Evolutionary conservation across 2,888 invertebrate genomes (phyloP).

Genomic region (Amphipyra tragopoginis): DNA sequence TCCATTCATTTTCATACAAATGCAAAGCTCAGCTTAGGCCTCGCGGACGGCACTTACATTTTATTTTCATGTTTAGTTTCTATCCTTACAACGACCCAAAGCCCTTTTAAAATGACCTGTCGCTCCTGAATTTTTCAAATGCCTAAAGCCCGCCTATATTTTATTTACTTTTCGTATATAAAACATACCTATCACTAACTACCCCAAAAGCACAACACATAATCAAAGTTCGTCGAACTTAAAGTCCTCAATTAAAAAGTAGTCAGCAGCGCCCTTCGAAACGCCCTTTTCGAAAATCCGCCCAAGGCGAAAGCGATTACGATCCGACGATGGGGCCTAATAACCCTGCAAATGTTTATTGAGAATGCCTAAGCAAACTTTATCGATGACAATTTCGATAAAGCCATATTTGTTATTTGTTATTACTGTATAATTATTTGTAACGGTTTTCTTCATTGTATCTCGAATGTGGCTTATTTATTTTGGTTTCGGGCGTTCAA

Average conservation of each 20-base stretch:
- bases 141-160: too few relatives aligned
- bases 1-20: too few relatives aligned
- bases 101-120: too few relatives aligned
- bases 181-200: neutral
- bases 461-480: slow-evolving; percentile 7
- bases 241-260: slow-evolving; percentile 75
- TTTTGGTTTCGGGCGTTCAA: slow-evolving; percentile 2
- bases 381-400: slow-evolving; percentile 75
- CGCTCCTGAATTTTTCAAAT: too few relatives aligned
- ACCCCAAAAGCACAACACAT: slow-evolving; percentile 45
- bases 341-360: slow-evolving; percentile 71
- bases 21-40: too few relatives aligned
- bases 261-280: slow-evolving; percentile 65
- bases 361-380: slow-evolving; percentile 77
- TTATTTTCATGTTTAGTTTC: neutral
- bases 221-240: slow-evolving; percentile 66
- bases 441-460: slow-evolving; percentile 51
- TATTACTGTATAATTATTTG: slow-evolving; percentile 47
- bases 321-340: slow-evolving; percentile 61
- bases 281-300: slow-evolving; percentile 64
- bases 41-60: too few relatives aligned
- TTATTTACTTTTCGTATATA: too few relatives aligned
- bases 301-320: slow-evolving; percentile 78
- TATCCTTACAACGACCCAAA: neutral
- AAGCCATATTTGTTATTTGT: slow-evolving; percentile 53